Conservation (phyloP, 1,140 invertebrate genomes). For the Harpegnathos saltator region DNA sequence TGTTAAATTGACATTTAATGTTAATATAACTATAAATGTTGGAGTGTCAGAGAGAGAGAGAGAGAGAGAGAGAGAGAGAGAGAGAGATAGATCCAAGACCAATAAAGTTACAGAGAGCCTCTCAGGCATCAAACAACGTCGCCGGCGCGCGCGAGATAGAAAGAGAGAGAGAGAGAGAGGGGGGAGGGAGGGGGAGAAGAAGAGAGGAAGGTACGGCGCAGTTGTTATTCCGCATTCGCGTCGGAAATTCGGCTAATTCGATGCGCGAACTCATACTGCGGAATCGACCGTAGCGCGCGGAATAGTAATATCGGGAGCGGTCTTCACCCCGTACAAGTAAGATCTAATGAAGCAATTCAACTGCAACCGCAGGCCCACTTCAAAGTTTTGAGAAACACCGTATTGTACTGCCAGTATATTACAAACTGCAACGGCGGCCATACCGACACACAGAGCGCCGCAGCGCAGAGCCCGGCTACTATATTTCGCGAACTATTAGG, state of each 20-base stretch:
- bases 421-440: slow-evolving; percentile 72
- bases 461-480: slow-evolving; percentile 66
- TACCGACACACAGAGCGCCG: too few relatives aligned
- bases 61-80: too few relatives aligned
- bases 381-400: slow-evolving; percentile 75
- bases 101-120: too few relatives aligned
- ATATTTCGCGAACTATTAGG: slow-evolving; percentile 70
- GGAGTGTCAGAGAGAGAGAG: too few relatives aligned
- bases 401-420: slow-evolving; percentile 68
- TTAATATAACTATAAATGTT: too few relatives aligned
- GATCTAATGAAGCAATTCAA: slow-evolving; percentile 76
- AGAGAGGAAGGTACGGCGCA: background rate
- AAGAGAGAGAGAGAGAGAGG: background rate
- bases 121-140: too few relatives aligned
- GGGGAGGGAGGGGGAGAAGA: too few relatives aligned
- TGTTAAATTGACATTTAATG: too few relatives aligned
- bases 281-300: slow-evolving; percentile 30
- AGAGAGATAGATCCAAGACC: too few relatives aligned
- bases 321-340: slow-evolving; percentile 65
- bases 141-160: too few relatives aligned
- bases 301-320: slow-evolving; percentile 60
- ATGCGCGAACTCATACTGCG: slow-evolving; percentile 46
- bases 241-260: slow-evolving; percentile 49
- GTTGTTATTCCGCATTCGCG: slow-evolving; percentile 34
- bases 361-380: slow-evolving; percentile 69